Evolutionary conservation across 2,113 vertebrate species (phyloP).

Genomic region (Gambusia holbrooki): DNA sequence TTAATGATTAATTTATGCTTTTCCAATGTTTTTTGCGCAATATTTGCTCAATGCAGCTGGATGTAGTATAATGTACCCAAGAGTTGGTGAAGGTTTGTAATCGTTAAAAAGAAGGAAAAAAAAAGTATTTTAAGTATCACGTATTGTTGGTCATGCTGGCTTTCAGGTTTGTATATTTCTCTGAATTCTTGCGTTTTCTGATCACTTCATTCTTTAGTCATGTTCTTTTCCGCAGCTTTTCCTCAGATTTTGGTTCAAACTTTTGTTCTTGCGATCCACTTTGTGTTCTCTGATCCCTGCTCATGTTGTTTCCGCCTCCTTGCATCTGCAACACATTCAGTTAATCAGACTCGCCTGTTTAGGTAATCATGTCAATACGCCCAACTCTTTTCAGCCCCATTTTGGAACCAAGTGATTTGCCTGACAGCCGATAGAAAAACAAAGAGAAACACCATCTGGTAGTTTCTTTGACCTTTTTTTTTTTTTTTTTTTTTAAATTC

Average conservation of each 20-base stretch:
- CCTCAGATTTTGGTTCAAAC: not conserved
- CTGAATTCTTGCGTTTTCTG: not conserved
- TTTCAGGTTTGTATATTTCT: not conserved
- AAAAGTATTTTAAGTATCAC: not conserved
- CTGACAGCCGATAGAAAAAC: constrained; percentile 36
- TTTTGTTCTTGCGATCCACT: not conserved
- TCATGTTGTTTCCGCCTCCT: not conserved
- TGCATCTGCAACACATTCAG: not conserved
- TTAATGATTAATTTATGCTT: not conserved
- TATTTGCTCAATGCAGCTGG: not conserved
- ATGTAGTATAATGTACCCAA: no score
- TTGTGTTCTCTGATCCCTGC: not conserved
- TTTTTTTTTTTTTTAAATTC: constrained; percentile 55
- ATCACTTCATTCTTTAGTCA: not conserved
- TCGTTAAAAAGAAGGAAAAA: no score
- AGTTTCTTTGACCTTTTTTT: constrained; percentile 37
- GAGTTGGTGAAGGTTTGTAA: not conserved
- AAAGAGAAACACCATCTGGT: constrained; percentile 66
- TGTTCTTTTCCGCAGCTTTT: not conserved
- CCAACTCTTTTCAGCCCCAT: no score
- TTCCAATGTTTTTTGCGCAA: not conserved
- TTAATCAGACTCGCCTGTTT: not conserved
- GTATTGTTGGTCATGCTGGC: not conserved
- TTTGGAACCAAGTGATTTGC: constrained; percentile 17
- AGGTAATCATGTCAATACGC: not conserved